Evolutionary conservation across 2,113 vertebrate genomes (phyloP).

Genomic region (Microtus richardsoni): DNA sequence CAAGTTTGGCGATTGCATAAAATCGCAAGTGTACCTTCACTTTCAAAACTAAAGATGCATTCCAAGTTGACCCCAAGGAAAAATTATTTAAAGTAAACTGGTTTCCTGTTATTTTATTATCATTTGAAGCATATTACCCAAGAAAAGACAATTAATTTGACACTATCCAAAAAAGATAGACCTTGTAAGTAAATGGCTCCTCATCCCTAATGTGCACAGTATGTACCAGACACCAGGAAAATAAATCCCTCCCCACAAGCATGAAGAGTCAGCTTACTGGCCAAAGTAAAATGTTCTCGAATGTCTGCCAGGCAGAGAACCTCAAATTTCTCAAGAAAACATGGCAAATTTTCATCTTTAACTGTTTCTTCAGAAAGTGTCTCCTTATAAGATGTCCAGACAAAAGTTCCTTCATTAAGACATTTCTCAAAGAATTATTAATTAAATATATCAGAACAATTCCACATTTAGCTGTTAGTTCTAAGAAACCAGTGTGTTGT

Average conservation of each 20-base stretch:
- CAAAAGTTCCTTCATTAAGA: slow-evolving; percentile 39
- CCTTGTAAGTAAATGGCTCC: slow-evolving; percentile 52
- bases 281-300: slow-evolving; percentile 49
- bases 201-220: neutral
- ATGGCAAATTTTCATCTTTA: slow-evolving; percentile 10
- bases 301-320: slow-evolving; percentile 13
- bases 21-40: slow-evolving; percentile 45
- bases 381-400: slow-evolving; percentile 20
- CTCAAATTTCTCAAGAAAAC: slow-evolving; percentile 55
- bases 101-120: slow-evolving; percentile 62
- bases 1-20: slow-evolving; percentile 53
- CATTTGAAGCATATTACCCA: slow-evolving; percentile 16
- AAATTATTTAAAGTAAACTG: slow-evolving; percentile 58
- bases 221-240: slow-evolving; percentile 55
- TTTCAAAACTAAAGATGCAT: slow-evolving; percentile 57
- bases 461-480: slow-evolving; percentile 27
- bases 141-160: slow-evolving; percentile 52
- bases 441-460: neutral
- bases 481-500: slow-evolving; percentile 28
- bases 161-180: slow-evolving; percentile 42
- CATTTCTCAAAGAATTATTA: slow-evolving; percentile 30
- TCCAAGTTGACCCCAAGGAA: slow-evolving; percentile 50
- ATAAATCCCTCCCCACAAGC: slow-evolving; percentile 62
- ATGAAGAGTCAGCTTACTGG: slow-evolving; percentile 37
- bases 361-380: slow-evolving; percentile 44